Evolutionary conservation across 2,888 invertebrate genomes (phyloP), one percentile per base, ranked within the genome.

Genomic region (Smittia sp.): DNA sequence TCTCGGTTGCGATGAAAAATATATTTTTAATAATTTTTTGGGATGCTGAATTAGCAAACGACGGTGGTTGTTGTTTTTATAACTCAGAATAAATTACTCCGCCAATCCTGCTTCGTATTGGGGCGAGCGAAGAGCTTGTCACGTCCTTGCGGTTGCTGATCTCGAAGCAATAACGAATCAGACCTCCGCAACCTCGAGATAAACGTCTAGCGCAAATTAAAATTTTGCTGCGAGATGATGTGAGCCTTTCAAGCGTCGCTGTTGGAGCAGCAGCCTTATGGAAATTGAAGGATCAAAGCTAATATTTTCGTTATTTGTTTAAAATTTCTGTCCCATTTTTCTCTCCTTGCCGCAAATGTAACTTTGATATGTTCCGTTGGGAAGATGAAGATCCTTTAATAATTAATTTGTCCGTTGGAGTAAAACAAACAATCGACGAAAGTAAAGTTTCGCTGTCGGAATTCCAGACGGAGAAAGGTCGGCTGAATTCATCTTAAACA

Each of bases 1-100:
- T 54, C 27, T 54, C 63, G 32, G 13, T 32, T 69, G 25, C 41
- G 69, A 69, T 69, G 69, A 69, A 69, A 69, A 69, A 69, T 69
- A 69, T 69, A 69, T 69, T 69, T 69, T 69, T 69, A 69, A 69
- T 69, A 69, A 54, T 54, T 41, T 41, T 39, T 22, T 41, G 39
- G 15, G 39, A 25, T 67, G 41, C 67, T 67, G 67, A 46, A 67
- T 67, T 67, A 67, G 67, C 67, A 65, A 25, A 67, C 22, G 39
- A 46, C 22, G 41, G 46, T 22, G 41, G 41, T 67, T 15, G 66
- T 46, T 46, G 46, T 46, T 46, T 15, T 15, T 46, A 46, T 15
- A 46, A n/a, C 46, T n/a, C 46, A 62, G 67, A 41, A 67, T 67
- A 67, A 67, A 67, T 67, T 67, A 38, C 67, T 46, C 32, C 67